phyloP scores from a whole-genome alignment of 2,797 vertebrate genomes.

The Platalea minor region DNA sequence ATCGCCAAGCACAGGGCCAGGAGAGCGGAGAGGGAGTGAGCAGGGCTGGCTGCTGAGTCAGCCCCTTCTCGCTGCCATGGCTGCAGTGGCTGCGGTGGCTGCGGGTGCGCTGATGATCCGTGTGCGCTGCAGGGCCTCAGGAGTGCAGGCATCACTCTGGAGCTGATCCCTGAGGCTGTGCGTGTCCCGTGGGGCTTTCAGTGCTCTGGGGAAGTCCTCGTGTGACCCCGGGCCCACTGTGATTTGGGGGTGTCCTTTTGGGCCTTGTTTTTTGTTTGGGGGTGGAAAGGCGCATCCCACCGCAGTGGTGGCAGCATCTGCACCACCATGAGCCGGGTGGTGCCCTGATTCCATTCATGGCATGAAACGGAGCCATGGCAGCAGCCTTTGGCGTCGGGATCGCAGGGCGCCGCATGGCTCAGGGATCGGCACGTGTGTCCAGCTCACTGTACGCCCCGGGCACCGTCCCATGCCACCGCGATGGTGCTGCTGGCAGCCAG shows the following conservation, averaged over 20 bases:
- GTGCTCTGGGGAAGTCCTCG: neutral
- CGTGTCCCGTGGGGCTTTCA: neutral
- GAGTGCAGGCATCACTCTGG: rapidly evolving
- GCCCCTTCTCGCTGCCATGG: neutral
- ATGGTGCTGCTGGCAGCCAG: neutral
- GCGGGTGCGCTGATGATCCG: neutral
- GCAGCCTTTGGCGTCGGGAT: neutral
- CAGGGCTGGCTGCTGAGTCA: neutral
- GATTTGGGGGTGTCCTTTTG: neutral
- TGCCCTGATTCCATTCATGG: neutral
- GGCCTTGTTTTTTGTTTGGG: neutral
- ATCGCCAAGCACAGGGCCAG: neutral
- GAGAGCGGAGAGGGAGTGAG: neutral
- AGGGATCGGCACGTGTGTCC: rapidly evolving
- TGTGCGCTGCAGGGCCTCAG: neutral
- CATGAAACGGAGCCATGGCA: neutral
- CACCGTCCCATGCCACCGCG: rapidly evolving
- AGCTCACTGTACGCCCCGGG: rapidly evolving
- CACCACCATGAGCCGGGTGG: rapidly evolving
- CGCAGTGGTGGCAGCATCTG: rapidly evolving
- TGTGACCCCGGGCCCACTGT: rapidly evolving
- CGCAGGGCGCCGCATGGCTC: rapidly evolving
- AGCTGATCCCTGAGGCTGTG: neutral
- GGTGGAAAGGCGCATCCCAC: neutral
- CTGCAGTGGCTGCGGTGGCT: neutral